Percentiles rank a stretch among this genome's conserved stretches.
phyloP scores from a whole-genome alignment of 2,113 vertebrate species.

The Manacus vitellinus region DNA sequence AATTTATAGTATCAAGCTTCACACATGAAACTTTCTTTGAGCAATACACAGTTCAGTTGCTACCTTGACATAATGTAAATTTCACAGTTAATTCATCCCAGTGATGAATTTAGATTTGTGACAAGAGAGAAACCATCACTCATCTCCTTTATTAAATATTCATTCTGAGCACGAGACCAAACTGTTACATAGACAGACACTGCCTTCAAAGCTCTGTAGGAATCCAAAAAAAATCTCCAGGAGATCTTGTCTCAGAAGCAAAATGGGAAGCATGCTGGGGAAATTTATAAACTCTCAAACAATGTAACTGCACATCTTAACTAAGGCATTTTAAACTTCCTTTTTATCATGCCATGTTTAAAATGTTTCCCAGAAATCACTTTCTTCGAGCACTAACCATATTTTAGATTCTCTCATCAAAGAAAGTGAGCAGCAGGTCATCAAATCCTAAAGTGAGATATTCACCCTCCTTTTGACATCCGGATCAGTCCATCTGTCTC shows the following conservation, averaged over 20 bases:
- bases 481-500: constrained; percentile 67
- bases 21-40: neutral
- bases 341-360: neutral
- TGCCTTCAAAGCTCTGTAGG: constrained; percentile 63
- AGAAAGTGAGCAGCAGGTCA: constrained; percentile 69
- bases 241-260: constrained; percentile 51
- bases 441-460: constrained; percentile 67
- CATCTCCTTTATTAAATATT: constrained; percentile 65
- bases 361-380: constrained; percentile 52
- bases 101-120: constrained; percentile 47
- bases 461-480: constrained; percentile 67
- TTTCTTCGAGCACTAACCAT: constrained; percentile 33
- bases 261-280: constrained; percentile 39
- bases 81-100: constrained; percentile 49
- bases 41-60: neutral
- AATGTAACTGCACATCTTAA: constrained; percentile 44
- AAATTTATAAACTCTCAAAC: constrained; percentile 41
- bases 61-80: constrained; percentile 25
- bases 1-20: neutral
- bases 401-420: constrained; percentile 64
- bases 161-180: constrained; percentile 64
- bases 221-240: constrained; percentile 54
- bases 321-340: constrained; percentile 21
- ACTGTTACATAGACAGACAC: constrained; percentile 59
- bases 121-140: constrained; percentile 58